phyloP scores from a whole-genome alignment of 2,797 vertebrate species.

The Mionectes olivaceus region DNA sequence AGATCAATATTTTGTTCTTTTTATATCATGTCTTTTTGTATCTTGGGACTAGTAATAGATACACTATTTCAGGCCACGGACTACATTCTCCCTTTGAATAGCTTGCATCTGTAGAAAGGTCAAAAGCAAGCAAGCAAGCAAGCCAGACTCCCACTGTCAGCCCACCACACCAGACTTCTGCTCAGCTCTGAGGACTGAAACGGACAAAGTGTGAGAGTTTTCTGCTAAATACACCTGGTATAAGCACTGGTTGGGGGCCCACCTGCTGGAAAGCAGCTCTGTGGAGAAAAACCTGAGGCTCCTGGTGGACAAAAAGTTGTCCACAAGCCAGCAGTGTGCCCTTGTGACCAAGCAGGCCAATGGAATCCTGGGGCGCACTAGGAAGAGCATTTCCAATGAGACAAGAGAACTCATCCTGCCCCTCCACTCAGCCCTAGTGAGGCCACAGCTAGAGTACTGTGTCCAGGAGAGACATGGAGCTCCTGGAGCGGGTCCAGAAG shows the following conservation, averaged over 20 bases:
- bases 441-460: neutral
- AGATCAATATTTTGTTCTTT: conserved; percentile 55
- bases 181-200: neutral
- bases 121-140: neutral
- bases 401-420: neutral
- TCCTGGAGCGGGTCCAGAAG: neutral
- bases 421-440: neutral
- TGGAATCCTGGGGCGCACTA: neutral
- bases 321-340: neutral
- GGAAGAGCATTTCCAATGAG: neutral
- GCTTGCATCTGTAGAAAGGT: neutral
- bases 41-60: neutral
- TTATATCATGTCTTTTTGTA: neutral
- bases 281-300: neutral
- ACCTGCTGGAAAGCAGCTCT: neutral
- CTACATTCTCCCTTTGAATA: neutral
- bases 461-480: neutral
- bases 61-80: neutral
- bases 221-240: neutral
- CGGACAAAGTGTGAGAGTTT: neutral
- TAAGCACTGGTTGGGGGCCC: neutral
- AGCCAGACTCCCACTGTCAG: neutral
- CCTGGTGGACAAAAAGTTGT: neutral
- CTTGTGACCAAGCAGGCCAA: neutral
- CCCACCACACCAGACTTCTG: neutral